Conservation (phyloP, 2,888 invertebrate species). For the Sussaba pulchella region DNA sequence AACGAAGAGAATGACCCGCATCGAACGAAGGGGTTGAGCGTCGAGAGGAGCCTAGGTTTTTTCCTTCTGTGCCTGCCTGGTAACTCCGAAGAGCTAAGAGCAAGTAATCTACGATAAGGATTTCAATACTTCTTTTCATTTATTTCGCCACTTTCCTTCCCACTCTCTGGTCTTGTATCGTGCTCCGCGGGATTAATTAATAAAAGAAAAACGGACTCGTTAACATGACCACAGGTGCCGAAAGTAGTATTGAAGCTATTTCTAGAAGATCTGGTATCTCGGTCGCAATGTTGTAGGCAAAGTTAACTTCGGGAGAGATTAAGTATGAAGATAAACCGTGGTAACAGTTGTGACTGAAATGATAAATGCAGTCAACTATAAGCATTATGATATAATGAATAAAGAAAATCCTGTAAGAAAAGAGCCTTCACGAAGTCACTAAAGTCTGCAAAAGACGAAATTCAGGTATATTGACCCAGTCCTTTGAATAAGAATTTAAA, state of each 20-base stretch:
- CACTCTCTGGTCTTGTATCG: constrained; percentile 31
- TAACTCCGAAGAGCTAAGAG: constrained; percentile 44
- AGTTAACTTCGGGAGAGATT: background rate
- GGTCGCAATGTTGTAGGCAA: too few relatives aligned
- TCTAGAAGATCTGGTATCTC: background rate
- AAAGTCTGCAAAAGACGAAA: background rate
- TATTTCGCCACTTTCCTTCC: constrained; percentile 34
- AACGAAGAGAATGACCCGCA: constrained; percentile 34
- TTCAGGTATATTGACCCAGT: background rate
- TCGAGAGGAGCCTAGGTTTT: constrained; percentile 24
- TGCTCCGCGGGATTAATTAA: constrained; percentile 63
- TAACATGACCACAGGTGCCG: constrained; percentile 39
- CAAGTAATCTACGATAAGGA: constrained; percentile 60
- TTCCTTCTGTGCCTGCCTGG: constrained; percentile 10
- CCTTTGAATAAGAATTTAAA: background rate
- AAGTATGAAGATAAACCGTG: background rate
- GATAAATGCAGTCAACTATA: background rate
- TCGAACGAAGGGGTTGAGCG: constrained; percentile 33
- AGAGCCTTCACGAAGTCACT: background rate
- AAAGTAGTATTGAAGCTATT: constrained; percentile 1
- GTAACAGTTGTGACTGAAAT: background rate
- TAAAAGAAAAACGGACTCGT: constrained; percentile 27
- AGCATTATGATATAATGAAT: background rate
- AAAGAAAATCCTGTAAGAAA: background rate
- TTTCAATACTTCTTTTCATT: constrained; percentile 54